Evolutionary conservation across 2,797 vertebrate species (phyloP), one percentile per base, ranked within the genome.

Genomic region (Sparidentex hasta): DNA sequence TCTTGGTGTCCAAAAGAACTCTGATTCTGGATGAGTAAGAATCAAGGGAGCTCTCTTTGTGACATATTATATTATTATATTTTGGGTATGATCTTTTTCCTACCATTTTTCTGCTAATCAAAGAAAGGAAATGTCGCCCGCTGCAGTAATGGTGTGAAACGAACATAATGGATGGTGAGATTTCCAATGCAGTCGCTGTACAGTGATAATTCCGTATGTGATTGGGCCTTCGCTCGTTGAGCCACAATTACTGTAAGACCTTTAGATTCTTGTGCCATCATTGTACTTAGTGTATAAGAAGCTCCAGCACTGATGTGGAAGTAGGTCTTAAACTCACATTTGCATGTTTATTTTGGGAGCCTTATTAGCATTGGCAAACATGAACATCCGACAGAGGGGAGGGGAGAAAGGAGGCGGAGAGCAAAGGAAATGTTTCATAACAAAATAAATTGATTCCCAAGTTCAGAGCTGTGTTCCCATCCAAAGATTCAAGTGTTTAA

Each of bases 311-410:
- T 88, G 82, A 76, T 88, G 84, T 89, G 82, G 79, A 92, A 93
- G 76, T 88, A 90, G 83, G 87, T 88, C 91, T 89, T 88, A 86
- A 87, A 91, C 71, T 87, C 67, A 75, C 78, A 92, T 93, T 91
- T 89, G 84, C 88, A 92, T 93, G 86, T 90, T 90, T 91, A 93
- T 92, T 91, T 93, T 85, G 54, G 84, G 87, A 85, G 72, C 65
- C 87, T 91, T 86, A 90, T 93, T 91, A 89, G 80, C 91, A 91
- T 89, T 90, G 84, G 81, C 89, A 91, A 89, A 92, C 84, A 90
- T 62, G 88, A 84, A 71, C 81, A 86, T 79, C 78, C 62, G 25
- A 74, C 83, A 70, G 67, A 54, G 29, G 18, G 75, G 38, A 25
- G 61, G 61, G 17, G 38, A n/a, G 13, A 38, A 20, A 71, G 51